phyloP scores from a whole-genome alignment of 2,888 invertebrate species.

The Drosophila birchii region DNA sequence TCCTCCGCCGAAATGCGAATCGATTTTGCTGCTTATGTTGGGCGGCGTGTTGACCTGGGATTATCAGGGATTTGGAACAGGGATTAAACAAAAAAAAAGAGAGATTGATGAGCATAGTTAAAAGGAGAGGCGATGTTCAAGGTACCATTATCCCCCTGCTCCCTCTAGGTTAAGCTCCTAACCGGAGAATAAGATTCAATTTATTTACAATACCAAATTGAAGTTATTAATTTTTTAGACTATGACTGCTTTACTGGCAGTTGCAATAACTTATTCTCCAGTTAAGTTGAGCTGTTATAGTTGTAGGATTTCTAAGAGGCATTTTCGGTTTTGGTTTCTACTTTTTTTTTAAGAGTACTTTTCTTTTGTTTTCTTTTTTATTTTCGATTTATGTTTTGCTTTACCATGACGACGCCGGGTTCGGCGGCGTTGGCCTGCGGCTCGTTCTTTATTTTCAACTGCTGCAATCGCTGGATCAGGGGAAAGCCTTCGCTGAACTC shows the following conservation, averaged over 20 bases:
- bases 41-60: constrained; percentile 60
- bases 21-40: constrained; percentile 73
- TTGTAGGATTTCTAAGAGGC: not conserved
- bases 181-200: not conserved
- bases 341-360: not conserved
- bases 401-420: constrained; percentile 78
- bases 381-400: constrained; percentile 26
- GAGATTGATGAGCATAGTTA: constrained; percentile 8
- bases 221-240: no score
- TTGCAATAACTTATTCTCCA: not conserved
- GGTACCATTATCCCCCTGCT: not conserved
- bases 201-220: not conserved
- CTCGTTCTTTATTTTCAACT: constrained; percentile 91
- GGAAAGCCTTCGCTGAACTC: constrained; percentile 90
- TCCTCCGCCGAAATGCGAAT: constrained; percentile 52
- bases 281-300: not conserved
- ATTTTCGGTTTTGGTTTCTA: not conserved
- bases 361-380: not conserved
- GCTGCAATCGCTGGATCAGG: constrained; percentile 90
- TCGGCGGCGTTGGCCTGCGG: constrained; percentile 85
- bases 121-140: not conserved
- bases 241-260: no score
- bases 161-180: not conserved
- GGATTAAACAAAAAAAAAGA: constrained; percentile 10
- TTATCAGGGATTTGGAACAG: not conserved